Base-by-base conservation (phyloP, 2,113 vertebrate species). In the Pelusios castaneus region DNA sequence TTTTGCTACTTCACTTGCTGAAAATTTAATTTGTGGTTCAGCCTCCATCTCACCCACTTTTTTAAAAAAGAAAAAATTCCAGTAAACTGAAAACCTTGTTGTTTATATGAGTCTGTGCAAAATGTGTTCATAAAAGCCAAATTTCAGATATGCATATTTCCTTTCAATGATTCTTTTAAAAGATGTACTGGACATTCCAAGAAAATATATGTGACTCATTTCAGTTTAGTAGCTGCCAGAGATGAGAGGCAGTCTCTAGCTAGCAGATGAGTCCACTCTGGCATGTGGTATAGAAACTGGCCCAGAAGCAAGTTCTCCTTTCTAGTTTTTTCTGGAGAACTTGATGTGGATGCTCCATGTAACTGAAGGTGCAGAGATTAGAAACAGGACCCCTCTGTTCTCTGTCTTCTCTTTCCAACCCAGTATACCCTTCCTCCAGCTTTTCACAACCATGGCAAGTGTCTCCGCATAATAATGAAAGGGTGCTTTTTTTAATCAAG, bases 181-280 rank as follows among this genome's bases (percentile, higher is more conserved):
- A 6, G 10, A 1, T 27, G 5, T 11, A 22, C n/a, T 10, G n/a
- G 41, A 27, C 45, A 38, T 10, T 52, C 54, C 25, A 60, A 63
- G 43, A 8, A 5, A 87, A 25, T 24, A 2, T 1, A 1, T 8
- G 21, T 17, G 55, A 24, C 17, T 76, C 80, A 54, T 11, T 56
- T 75, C 0, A 0, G 1, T 19, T 49, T 34, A 84, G 31, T 54
- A 86, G 24, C 56, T 84, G 2, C 8, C 25, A n/a, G 38, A 25
- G 79, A 25, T 13, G 14, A 54, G 22, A 55, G 19, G 12, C 51
- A 17, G 38, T 80, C 49, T 13, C 21, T 55, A 76, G 3, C 27
- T 87, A 47, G n/a, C 51, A 54, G 31, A 63, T 34, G 22, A 38
- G 25, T 58, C 78, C 73, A 31, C n/a, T 84, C 75, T 79, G 82